Evolutionary conservation across 2,113 vertebrate genomes (phyloP), one percentile per base, ranked within the genome.

Genomic region (Chaetodon trifascialis): DNA sequence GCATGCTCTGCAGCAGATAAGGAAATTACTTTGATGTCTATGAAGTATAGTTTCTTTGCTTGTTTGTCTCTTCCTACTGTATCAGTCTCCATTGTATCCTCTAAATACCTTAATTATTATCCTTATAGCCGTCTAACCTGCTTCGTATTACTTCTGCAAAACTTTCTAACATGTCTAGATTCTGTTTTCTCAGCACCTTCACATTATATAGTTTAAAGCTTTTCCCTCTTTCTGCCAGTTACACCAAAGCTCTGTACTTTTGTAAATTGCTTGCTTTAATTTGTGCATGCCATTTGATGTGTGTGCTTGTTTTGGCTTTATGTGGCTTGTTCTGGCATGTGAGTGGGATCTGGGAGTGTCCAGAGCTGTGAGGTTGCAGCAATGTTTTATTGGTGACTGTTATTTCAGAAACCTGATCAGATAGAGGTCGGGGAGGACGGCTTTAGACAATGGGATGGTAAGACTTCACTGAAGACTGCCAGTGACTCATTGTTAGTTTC

Each of bases 381-480:
- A 94, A 82, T 96, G 93, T 96, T 96, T 96, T 96, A 96, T 93
- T 96, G 95, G 92, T 96, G 92, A 95, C 95, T 96, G 95, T 96
- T 95, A 96, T 96, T 96, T 96, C 96, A 96, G 96, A 95, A 95
- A 87, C 95, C 94, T 65, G 95, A 96, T 95, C 95, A 96, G 88
- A 96, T 96, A 95, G 93, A 95, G 86, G 95, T 96, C 69, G 96
- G 96, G 85, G 91, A 91, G 82, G 96, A 96, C 91, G 96, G 96
- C 95, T 96, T 96, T 96, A 96, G 80, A 91, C 96, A 96, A 89
- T 96, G 95, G 95, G 96, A 96, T 96, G 96, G 96, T 97, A 96
- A 99, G 98, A 95, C 90, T 90, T 95, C 87, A 92, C 94, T 86
- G 95, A 95, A 95, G 96, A 92, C 82, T 73, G 77, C 84, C 86